Evolutionary conservation across 2,113 vertebrate genomes (phyloP).

Genomic region (Ophiodon elongatus): DNA sequence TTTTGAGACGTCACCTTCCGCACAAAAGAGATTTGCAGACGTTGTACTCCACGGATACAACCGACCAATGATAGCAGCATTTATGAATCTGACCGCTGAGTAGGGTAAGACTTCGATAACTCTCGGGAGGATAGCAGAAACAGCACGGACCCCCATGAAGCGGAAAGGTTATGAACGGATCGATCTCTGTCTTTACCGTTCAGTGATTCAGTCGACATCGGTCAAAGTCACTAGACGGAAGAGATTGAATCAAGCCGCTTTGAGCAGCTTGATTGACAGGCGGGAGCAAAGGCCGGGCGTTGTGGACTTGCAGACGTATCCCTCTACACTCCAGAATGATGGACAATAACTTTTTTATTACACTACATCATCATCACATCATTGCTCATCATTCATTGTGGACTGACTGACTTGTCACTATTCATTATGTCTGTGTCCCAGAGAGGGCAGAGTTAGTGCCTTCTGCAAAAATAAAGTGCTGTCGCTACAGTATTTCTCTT

Average conservation of each 20-base stretch:
- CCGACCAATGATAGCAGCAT: neutral
- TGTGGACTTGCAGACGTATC: constrained; percentile 5
- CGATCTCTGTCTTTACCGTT: constrained; percentile 34
- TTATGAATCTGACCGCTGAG: neutral
- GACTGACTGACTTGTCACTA: constrained; percentile 13
- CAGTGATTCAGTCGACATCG: constrained; percentile 9
- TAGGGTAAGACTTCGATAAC: neutral
- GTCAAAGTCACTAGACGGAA: constrained; percentile 11
- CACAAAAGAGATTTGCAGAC: neutral
- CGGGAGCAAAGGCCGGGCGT: constrained; percentile 10
- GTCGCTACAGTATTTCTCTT: neutral
- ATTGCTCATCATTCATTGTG: constrained; percentile 13
- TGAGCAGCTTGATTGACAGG: constrained; percentile 26
- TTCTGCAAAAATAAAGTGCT: neutral
- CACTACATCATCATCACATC: constrained; percentile 33
- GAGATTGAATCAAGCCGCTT: constrained; percentile 27
- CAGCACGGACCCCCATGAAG: neutral
- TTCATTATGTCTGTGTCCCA: constrained; percentile 28
- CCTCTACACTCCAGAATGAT: constrained; percentile 5
- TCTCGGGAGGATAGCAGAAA: neutral
- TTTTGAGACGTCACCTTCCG: neutral
- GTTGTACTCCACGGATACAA: neutral
- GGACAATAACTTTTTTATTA: constrained; percentile 25
- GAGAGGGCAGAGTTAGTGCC: neutral
- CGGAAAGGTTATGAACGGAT: constrained; percentile 8